Evolutionary conservation across 1,140 invertebrate genomes (phyloP).

Genomic region (Hylyphantes graminicola): DNA sequence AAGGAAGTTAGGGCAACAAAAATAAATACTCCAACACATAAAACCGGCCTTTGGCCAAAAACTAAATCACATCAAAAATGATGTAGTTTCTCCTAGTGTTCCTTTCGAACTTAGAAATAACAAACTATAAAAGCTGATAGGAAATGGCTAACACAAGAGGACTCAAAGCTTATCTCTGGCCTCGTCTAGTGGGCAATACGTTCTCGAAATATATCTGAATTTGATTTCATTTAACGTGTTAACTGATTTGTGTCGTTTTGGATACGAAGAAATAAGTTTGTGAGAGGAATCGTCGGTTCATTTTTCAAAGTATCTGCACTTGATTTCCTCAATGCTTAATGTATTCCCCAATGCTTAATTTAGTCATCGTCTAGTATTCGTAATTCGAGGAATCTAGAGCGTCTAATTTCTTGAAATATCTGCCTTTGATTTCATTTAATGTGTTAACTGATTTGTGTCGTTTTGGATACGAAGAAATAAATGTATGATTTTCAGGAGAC

Average conservation of each 20-base stretch:
- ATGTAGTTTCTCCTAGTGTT: slow-evolving; percentile 32
- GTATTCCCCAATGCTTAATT: too few relatives aligned
- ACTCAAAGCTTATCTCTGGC: slow-evolving; percentile 38
- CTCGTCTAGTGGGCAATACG: slow-evolving; percentile 22
- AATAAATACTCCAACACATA: slow-evolving; percentile 51
- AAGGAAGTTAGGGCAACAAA: slow-evolving; percentile 32
- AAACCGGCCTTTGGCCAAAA: slow-evolving; percentile 24
- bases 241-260: too few relatives aligned
- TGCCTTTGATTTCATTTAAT: background rate
- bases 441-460: background rate
- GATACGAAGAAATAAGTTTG: too few relatives aligned
- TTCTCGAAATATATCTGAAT: slow-evolving; percentile 23
- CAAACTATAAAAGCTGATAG: slow-evolving; percentile 51
- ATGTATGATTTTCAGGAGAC: too few relatives aligned
- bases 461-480: too few relatives aligned
- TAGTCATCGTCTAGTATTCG: too few relatives aligned
- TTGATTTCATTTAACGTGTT: too few relatives aligned
- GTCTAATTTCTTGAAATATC: too few relatives aligned
- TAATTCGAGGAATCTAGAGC: too few relatives aligned
- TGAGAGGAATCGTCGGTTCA: too few relatives aligned
- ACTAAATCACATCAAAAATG: slow-evolving; percentile 44
- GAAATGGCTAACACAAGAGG: slow-evolving; percentile 28
- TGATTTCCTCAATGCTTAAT: too few relatives aligned
- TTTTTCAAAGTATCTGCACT: too few relatives aligned
- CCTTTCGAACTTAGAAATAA: slow-evolving; percentile 14